Base-by-base conservation (phyloP, 2,888 invertebrate genomes). In the Acleris sparsana region DNA sequence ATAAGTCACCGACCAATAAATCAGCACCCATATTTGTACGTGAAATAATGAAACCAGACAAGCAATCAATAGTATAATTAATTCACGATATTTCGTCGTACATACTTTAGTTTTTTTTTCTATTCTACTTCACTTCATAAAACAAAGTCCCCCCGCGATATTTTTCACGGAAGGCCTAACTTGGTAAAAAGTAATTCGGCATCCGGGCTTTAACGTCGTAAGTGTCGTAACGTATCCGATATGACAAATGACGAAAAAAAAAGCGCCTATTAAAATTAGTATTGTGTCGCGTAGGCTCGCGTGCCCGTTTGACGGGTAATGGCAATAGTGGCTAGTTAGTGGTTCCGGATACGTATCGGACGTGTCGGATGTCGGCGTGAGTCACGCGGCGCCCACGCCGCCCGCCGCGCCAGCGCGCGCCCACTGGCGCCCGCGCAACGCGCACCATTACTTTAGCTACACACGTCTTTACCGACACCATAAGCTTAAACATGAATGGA, bases 291-390 rank as follows among this genome's bases (percentile, higher is more conserved):
- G 79, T 84, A 87, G 84, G 86, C 85, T 83, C 82, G 82, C 79
- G 80, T 78, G 80, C 76, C 79, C 73, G 80, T 85, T 85, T 83
- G 84, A 84, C 75, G 80, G 77, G 78, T 80, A 74, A 81, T 79
- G 79, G 87, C 83, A 85, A 85, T 86, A 85, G 84, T 80, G 82
- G 83, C 87, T 87, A 87, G 88, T 89, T 90, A 91, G 89, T 89
- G 85, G 89, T 92, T 92, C 92, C 92, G 92, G 92, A 92, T 92
- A 91, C 89, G 87, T 82, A 89, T 89, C 87, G 92, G 89, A 92
- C 91, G 91, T 93, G 93, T 93, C 93, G 93, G 93, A 93, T 93
- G 92, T 93, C 92, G 88, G 87, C 86, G 88, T 93, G 93, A 93
- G 84, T 92, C 93, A 91, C 84, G 85, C 83, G 85, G 89, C 86